Base-by-base conservation (phyloP, 2,888 invertebrate genomes). In the Ormyrus rosae region DNA sequence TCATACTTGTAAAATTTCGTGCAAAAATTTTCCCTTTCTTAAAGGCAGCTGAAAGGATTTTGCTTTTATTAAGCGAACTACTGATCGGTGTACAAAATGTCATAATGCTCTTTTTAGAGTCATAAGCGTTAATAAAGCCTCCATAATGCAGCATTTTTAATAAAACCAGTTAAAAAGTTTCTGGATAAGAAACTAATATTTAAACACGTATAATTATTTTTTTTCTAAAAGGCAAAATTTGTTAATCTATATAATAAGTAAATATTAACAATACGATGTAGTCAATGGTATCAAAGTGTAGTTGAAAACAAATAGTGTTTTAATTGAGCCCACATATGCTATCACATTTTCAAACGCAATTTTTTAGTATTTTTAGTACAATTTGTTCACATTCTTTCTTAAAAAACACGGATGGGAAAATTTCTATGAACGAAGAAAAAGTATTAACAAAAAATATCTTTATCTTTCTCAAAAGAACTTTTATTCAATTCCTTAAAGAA, bases 251-350 rank as follows among this genome's bases (percentile, higher is more conserved):
- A 79, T 78, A 79, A 79, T 77, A 78, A 73, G 80, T 77, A 80
- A 80, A 77, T 80, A 72, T 82, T 82, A 82, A 81, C 82, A 80
- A 72, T 81, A 81, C 74, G 65, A 73, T 74, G 55, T 81, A 82
- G 78, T 82, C 82, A 81, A 82, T 82, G 80, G 82, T 82, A 82
- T 80, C 78, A 80, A 82, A 82, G 80, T 80, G 64, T 82, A 58
- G 65, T 78, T 78, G 45, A 60, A 80, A 80, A 64, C 74, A 74
- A 81, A 67, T 53, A 80, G 72, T 13, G 19, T 80, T 80, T 71
- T 34, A 82, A 78, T 79, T 79, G 60, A 82, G 77, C 73, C 75
- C 78, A 77, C 75, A 67, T 69, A 67, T 69, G 68, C 72, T 82
- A 82, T 80, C 82, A 82, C 82, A 82, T 82, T 78, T 71, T 80